These are phyloP conservation scores for Heptranchias perlo DNA, from an alignment of 2,113 vertebrate genomes.

Conservation along the genomic window DNA sequence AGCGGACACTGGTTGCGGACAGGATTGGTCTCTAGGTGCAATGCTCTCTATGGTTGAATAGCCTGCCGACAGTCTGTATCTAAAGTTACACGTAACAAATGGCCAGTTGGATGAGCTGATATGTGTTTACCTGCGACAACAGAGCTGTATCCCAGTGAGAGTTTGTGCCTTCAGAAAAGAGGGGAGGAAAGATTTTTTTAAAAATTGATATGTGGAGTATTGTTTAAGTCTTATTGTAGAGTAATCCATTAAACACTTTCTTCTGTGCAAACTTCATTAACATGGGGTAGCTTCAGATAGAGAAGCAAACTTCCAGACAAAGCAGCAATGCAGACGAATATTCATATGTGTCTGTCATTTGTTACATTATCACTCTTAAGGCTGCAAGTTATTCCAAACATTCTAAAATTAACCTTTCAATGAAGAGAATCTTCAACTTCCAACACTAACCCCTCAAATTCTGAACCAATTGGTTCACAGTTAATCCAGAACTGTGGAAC, in stretches of 20 bases:
- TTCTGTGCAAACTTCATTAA: background rate
- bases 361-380: background rate
- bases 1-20: background rate
- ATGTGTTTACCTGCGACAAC: background rate
- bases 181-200: background rate
- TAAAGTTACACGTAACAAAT: background rate
- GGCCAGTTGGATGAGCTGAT: background rate
- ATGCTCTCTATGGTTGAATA: background rate
- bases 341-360: background rate
- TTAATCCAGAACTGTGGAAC: background rate
- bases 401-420: background rate
- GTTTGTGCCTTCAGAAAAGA: background rate
- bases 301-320: background rate
- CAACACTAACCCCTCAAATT: background rate
- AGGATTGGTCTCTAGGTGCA: background rate
- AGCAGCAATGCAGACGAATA: background rate
- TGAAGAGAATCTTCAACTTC: too few relatives aligned
- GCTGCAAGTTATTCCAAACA: background rate
- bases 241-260: background rate
- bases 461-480: background rate
- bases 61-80: background rate
- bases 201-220: background rate
- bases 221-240: background rate
- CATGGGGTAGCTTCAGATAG: too few relatives aligned
- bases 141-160: background rate